Evolutionary conservation across 2,797 vertebrate species (phyloP), one percentile per base, ranked within the genome.

Genomic region (Chelonia mydas): DNA sequence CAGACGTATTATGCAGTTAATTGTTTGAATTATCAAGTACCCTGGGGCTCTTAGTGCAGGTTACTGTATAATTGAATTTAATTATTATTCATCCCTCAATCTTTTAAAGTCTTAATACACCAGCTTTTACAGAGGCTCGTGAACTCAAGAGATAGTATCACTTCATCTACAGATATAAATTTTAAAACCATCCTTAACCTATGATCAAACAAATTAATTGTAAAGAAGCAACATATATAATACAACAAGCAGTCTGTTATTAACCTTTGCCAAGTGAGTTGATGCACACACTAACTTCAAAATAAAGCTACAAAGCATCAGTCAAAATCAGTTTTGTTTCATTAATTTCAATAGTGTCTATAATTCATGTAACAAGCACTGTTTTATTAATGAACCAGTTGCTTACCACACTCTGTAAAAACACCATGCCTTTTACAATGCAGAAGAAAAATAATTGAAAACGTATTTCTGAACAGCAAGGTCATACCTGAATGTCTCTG

Each of bases 401-500:
- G 0, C 27, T 89, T 94, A 89, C 84, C 1, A 12, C 27, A 11
- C 27, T 23, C 5, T 11, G 37, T 74, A 49, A 78, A 47, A 37
- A 80, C n/a, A 27, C 16, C 15, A 77, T 9, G 15, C 7, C 45
- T 49, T 47, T 72, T 77, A 49, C 27, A 50, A 31, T 27, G 77
- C 25, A 86, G 33, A 16, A 83, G 33, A 53, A 94, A 5, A 4
- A 33, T 6, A 55, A 78, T 81, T 55, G 27, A 72, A 88, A 47
- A 2, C 33, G 1, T 11, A 85, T 19, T 12, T 87, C 9, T 65
- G 54, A 72, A 28, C 53, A 91, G 3, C 13, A 25, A 49, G 81
- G 65, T 90, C 96, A 90, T 98, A 99, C 99, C 99, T 99, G 99
- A 94, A 99, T 99, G 97, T 99, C 99, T 97, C 99, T 98, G 98